Evolutionary conservation across 2,888 invertebrate species (phyloP), one percentile per base, ranked within the genome.

Genomic region (Euzophera pinguis): DNA sequence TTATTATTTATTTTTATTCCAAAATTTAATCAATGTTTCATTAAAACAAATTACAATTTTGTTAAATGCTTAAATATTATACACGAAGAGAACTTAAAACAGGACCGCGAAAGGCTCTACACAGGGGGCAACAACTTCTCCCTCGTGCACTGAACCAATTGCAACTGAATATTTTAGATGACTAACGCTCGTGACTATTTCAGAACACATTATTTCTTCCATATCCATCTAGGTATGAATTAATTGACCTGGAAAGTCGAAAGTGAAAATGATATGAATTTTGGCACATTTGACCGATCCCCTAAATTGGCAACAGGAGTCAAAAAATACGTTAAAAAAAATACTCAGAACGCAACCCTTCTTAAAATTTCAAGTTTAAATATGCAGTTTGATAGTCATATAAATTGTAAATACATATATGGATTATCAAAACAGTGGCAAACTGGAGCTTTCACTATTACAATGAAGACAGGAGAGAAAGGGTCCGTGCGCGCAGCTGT

Each of bases 401-500:
- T 45, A 8, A 10, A 32, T 5, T 27, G n/a, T 48, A 13, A 14
- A 16, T 5, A 29, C 14, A 47, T 1, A 17, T 16, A 17, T 14
- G 3, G 17, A 17, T 34, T 27, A 50, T 63, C 58, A 60, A 64
- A 63, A 62, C 57, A 54, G 57, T 61, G 50, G 64, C 61, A 61
- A 61, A 60, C 59, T 65, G 55, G 64, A 76, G 85, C 84, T 86
- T 86, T 87, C 85, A 81, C 84, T 74, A 70, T 67, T 69, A 76
- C 71, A 79, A 78, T 75, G 61, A 72, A 78, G 72, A 66, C 65
- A 69, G 69, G 65, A 69, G 83, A 84, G 84, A 88, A 88, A 84
- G 86, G 85, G 88, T 84, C 80, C 71, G 72, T 62, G 75, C 73
- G 81, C 81, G 85, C 89, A 89, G 87, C 87, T 88, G 88, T 88